Evolutionary conservation across 1,140 invertebrate species (phyloP).

Genomic region (Drosophila mayri): DNA sequence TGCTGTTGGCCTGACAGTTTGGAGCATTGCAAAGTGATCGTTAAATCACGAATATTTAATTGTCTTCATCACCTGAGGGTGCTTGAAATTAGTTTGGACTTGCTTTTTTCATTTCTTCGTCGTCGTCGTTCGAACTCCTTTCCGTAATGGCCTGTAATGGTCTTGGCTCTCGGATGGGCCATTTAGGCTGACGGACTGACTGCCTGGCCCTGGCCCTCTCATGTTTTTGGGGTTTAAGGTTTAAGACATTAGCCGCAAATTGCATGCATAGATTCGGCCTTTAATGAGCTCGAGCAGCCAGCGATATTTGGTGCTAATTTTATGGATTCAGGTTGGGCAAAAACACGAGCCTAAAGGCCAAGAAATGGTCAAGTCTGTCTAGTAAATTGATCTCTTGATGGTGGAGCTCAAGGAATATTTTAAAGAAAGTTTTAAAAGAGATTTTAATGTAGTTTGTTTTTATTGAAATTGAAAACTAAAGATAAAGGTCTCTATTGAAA

Average conservation of each 20-base stretch:
- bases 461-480: background rate
- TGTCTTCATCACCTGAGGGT: constrained; percentile 85
- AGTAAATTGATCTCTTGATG: constrained; percentile 7
- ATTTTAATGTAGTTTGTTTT: background rate
- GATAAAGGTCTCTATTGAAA: too few relatives aligned
- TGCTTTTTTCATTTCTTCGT: constrained; percentile 77
- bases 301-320: constrained; percentile 74
- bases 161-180: constrained; percentile 64
- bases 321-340: constrained; percentile 50
- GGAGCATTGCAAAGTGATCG: constrained; percentile 84
- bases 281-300: constrained; percentile 58
- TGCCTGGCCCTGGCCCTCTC: constrained; percentile 27
- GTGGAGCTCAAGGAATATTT: background rate
- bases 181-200: constrained; percentile 54
- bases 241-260: constrained; percentile 59
- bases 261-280: constrained; percentile 76
- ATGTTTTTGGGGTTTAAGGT: constrained; percentile 29
- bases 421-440: background rate
- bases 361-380: constrained; percentile 55
- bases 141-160: constrained; percentile 71
- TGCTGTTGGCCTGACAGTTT: constrained; percentile 66
- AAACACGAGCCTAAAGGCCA: constrained; percentile 3
- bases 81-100: constrained; percentile 83
- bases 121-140: constrained; percentile 43
- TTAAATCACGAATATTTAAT: constrained; percentile 85